Percentiles rank a stretch among this genome's conserved stretches.
These are phyloP conservation scores for Meghimatium bilineatum DNA, from an alignment of 2,888 invertebrate species.

Conservation along the genomic window DNA sequence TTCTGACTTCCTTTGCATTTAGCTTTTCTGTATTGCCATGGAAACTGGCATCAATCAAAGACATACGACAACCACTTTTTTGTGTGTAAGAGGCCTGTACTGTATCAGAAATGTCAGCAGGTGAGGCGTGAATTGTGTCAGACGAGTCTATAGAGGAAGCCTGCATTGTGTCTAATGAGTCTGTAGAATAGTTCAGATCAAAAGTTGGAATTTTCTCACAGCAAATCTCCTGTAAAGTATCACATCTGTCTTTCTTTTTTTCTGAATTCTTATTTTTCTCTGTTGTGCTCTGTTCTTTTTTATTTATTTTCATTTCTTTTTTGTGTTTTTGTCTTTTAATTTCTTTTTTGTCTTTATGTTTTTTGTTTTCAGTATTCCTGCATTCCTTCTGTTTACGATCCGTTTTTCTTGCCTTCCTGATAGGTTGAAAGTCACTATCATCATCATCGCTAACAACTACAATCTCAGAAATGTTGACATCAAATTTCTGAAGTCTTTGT, in stretches of 20 bases:
- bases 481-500: not conserved
- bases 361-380: not conserved
- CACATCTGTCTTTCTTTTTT: not conserved
- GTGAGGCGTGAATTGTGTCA: not conserved
- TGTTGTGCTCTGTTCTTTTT: not conserved
- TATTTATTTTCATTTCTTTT: no score
- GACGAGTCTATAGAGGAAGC: not conserved
- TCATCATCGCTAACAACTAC: constrained; percentile 49
- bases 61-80: not conserved
- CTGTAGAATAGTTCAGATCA: not conserved
- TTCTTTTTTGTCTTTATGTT: not conserved
- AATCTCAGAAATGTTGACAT: constrained; percentile 3
- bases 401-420: constrained; percentile 1
- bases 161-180: not conserved
- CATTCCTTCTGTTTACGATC: not conserved
- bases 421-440: constrained; percentile 34
- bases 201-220: not conserved
- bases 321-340: not conserved
- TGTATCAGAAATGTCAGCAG: not conserved
- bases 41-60: not conserved
- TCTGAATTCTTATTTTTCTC: not conserved
- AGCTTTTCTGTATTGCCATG: not conserved
- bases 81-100: not conserved
- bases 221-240: not conserved
- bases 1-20: not conserved